Evolutionary conservation across 2,113 vertebrate genomes (phyloP), one percentile per base, ranked within the genome.

Genomic region (Tringa solitaria): DNA sequence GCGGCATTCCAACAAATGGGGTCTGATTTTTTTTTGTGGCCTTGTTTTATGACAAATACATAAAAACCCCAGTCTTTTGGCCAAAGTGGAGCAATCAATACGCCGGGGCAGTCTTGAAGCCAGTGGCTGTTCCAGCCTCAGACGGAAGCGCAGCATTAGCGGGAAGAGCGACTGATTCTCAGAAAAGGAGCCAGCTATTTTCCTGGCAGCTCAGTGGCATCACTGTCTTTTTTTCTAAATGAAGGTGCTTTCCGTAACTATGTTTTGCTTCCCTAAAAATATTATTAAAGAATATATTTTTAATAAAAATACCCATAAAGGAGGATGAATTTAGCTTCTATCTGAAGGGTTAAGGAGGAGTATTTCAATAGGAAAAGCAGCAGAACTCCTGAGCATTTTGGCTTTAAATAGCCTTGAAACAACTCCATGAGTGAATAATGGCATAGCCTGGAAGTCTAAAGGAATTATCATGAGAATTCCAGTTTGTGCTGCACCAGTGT

Each of bases 91-190:
- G n/a, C 3, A 9, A 19, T 54, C 54, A 17, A 28, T 3, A 28
- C 1, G 1, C 48, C 14, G 23, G 43, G 50, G 13, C 33, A 22
- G 43, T 16, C 53, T 16, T 18, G 53, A 60, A 39, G 8, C 2
- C 8, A 10, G 17, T 6, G 22, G 26, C 35, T 61, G 2, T 45
- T 61, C 13, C 39, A n/a, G n/a, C 24, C 39, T 69, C 37, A 9
- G 54, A 30, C 4, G 32, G 35, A 43, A 70, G 32, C 0, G 0
- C 12, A 70, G 56, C 48, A 4, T 17, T 14, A 12, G 20, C 3
- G 17, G 51, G 65, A 53, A 39, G 37, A 41, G 27, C 18, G 18
- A 16, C 57, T 14, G 17, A 32, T 6, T 43, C 26, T 37, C 0
- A 37, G 22, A 13, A 15, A 48, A 57, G 43, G 37, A 59, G 50